A percentile compares a stretch with the other conserved stretches of the same genome.
These are phyloP conservation scores for Noctua fimbriata DNA, from an alignment of 2,888 invertebrate genomes.

Conservation along the genomic window DNA sequence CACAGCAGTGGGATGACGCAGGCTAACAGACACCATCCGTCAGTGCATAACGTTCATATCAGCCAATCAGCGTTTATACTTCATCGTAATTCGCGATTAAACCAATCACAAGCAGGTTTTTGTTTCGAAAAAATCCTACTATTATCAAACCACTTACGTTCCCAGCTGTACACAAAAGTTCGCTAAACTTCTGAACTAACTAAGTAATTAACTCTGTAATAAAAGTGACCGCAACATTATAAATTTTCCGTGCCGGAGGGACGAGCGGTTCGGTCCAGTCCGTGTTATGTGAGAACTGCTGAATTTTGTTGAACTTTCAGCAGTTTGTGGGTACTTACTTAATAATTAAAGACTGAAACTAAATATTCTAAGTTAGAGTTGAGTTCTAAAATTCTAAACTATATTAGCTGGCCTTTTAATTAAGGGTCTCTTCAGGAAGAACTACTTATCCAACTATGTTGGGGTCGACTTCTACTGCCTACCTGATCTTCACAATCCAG, in stretches of 20 bases:
- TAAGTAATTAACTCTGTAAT: conserved; percentile 43
- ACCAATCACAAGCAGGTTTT: not conserved
- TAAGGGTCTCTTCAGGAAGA: not conserved
- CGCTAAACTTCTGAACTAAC: conserved; percentile 21
- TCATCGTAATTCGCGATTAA: not conserved
- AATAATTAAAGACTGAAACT: conserved; percentile 20
- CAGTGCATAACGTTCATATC: too few relatives aligned
- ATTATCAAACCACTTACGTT: not conserved
- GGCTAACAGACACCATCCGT: too few relatives aligned
- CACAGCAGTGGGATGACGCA: too few relatives aligned
- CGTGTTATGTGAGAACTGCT: conserved; percentile 22
- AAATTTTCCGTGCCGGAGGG: conserved; percentile 34
- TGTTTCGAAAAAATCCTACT: not conserved
- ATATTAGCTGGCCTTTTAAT: not conserved
- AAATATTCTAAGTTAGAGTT: not conserved
- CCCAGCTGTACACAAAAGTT: conserved; percentile 14
- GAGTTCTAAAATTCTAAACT: not conserved
- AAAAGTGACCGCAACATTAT: conserved; percentile 36
- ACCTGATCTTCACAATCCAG: not conserved
- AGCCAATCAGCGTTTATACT: not conserved
- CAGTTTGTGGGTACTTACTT: conserved; percentile 11
- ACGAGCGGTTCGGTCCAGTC: not conserved
- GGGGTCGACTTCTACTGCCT: not conserved
- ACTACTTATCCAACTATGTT: not conserved
- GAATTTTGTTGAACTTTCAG: conserved; percentile 39